These are phyloP conservation scores for Oreocharis arfaki DNA, from an alignment of 2,113 vertebrate genomes.

Conservation along the genomic window DNA sequence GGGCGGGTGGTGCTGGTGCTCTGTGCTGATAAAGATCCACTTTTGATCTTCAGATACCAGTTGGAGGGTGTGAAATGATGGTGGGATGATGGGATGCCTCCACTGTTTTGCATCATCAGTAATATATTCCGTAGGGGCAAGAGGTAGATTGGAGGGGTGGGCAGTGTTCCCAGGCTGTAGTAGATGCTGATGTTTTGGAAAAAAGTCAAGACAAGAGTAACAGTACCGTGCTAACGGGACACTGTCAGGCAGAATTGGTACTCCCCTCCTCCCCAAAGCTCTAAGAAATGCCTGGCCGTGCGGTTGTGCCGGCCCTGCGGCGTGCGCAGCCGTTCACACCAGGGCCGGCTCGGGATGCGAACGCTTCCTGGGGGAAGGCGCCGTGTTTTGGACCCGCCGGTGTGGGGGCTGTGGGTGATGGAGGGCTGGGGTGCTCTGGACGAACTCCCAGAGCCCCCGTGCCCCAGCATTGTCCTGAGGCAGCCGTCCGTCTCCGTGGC, in stretches of 20 bases:
- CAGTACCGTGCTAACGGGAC: background rate
- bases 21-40: background rate
- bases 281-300: background rate
- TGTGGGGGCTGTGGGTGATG: background rate
- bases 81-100: background rate
- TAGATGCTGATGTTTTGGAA: background rate
- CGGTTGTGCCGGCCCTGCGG: accelerated
- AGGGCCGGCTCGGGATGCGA: accelerated
- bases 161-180: background rate
- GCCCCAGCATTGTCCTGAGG: background rate
- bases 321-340: accelerated
- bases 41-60: background rate
- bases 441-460: background rate
- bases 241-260: background rate
- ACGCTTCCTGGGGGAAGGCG: accelerated
- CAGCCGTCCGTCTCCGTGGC: background rate
- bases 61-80: background rate
- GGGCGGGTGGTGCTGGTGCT: background rate
- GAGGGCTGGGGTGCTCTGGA: background rate
- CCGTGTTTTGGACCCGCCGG: background rate
- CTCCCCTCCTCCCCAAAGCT: background rate
- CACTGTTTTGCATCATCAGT: background rate
- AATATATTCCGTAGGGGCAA: background rate
- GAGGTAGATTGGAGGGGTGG: background rate
- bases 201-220: background rate